Evolutionary conservation across 2,888 invertebrate genomes (phyloP).

Genomic region (Lepidonotus clava): DNA sequence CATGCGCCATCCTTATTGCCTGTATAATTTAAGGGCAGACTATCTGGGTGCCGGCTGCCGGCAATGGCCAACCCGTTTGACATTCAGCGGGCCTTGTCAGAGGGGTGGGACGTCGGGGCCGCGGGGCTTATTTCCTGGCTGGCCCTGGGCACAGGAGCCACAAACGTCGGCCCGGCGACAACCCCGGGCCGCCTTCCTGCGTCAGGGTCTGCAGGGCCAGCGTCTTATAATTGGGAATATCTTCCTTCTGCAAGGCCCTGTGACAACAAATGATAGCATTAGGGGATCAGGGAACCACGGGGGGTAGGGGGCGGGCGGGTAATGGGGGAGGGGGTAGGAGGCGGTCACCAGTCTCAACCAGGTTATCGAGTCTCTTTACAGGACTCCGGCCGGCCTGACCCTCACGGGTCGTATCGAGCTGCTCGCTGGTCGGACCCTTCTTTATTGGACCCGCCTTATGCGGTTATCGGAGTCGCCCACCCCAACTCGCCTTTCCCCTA

Average conservation of each 20-base stretch:
- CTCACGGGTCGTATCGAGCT: neutral
- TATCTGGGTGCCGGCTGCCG: neutral
- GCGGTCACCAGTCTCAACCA: constrained; percentile 1
- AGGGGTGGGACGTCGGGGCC: neutral
- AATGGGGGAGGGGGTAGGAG: neutral
- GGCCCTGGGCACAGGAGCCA: constrained; percentile 20
- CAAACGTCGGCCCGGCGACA: neutral
- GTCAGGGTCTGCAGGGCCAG: neutral
- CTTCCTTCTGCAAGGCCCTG: constrained; percentile 29
- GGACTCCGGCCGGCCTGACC: neutral
- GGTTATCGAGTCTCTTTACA: constrained; percentile 45
- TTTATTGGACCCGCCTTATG: constrained; percentile 30
- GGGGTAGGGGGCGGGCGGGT: neutral
- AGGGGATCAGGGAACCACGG: neutral
- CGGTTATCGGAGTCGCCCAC: constrained; percentile 23
- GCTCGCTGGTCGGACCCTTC: neutral
- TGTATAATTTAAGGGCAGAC: constrained; percentile 32
- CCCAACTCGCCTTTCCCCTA: neutral
- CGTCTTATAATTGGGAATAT: constrained; percentile 47
- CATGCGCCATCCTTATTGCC: neutral
- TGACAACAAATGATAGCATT: constrained; percentile 49
- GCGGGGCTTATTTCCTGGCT: constrained; percentile 32
- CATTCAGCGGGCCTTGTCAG: neutral
- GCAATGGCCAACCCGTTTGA: neutral
- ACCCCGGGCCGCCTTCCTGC: neutral